Percentiles rank a stretch among this genome's conserved stretches.
Conservation (phyloP, 92 coral and sea anemone genomes). For the Palythoa grandiflora region DNA sequence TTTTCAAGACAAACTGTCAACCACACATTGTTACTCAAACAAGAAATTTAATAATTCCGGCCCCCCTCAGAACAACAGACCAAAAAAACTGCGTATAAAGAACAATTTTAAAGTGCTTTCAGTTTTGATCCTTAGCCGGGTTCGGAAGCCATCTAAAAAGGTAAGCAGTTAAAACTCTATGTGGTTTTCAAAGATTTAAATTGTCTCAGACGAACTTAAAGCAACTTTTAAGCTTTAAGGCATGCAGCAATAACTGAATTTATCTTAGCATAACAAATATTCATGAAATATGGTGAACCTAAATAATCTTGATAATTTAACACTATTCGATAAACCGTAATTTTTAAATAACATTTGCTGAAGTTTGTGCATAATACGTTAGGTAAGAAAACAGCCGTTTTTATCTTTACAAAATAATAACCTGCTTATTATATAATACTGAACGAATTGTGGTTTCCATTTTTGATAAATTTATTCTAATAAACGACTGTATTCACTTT, state of each 20-base stretch:
- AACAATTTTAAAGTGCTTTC: neutral
- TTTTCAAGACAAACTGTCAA: constrained; percentile 22
- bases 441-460: neutral
- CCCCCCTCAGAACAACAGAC: neutral
- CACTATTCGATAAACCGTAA: neutral
- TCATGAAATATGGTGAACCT: neutral
- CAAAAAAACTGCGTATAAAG: neutral
- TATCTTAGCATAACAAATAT: too few species aligned
- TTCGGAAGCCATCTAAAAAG: neutral
- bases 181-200: neutral
- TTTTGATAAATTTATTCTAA: neutral
- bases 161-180: neutral
- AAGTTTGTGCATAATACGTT: too few species aligned
- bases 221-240: neutral
- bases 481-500: neutral
- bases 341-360: neutral
- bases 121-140: neutral
- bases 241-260: neutral
- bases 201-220: neutral
- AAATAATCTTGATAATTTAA: neutral
- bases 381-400: neutral
- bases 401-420: neutral
- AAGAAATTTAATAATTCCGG: constrained; percentile 1
- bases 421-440: neutral
- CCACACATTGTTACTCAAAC: neutral